Evolutionary conservation across 2,888 invertebrate species (phyloP), one percentile per base, ranked within the genome.

Genomic region (Drosophila bunnanda): DNA sequence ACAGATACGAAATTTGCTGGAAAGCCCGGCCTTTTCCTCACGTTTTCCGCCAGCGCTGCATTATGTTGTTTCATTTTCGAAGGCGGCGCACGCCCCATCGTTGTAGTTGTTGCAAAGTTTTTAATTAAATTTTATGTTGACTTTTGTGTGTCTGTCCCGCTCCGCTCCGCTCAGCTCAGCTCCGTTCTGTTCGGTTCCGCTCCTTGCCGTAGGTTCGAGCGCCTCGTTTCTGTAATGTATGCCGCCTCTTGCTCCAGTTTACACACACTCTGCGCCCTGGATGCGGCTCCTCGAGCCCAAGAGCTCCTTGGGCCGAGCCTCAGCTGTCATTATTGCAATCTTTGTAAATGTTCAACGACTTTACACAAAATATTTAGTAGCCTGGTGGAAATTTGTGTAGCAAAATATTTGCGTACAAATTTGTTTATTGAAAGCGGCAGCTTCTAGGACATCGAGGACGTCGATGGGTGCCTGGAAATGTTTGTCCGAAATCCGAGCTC

Each of bases 81-180:
- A 67, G 66, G 58, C 75, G 77, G 64, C 71, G 39, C 48, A 53
- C 50, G 41, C 48, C 52, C 55, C 53, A 34, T 34, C 54, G 32
- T 46, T 79, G 65, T 80, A 80, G 84, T 89, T 90, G 78, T 76
- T 80, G 81, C 79, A 75, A 89, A 82, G 80, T 88, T 88, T 89
- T 89, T 90, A 90, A 90, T 89, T 89, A 89, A 90, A 89, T 89
- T 90, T 83, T 71, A 76, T 88, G 80, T 85, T 79, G 85, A 89
- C 80, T 87, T 69, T 78, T 76, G 65, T 71, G 61, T 70, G 74
- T 76, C 73, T 78, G 68, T 60, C 56, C 41, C 46, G 34, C 50
- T 50, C 59, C 20, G 46, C 38, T 50, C 53, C 7, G 20, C 60
- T 57, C 34, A 2, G 8, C 38, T n/a, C 36, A 7, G 61, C 48